A percentile compares a stretch with the other conserved stretches of the same genome.
Conservation (phyloP, 2,113 vertebrate species). For the Ciconia maguari region DNA sequence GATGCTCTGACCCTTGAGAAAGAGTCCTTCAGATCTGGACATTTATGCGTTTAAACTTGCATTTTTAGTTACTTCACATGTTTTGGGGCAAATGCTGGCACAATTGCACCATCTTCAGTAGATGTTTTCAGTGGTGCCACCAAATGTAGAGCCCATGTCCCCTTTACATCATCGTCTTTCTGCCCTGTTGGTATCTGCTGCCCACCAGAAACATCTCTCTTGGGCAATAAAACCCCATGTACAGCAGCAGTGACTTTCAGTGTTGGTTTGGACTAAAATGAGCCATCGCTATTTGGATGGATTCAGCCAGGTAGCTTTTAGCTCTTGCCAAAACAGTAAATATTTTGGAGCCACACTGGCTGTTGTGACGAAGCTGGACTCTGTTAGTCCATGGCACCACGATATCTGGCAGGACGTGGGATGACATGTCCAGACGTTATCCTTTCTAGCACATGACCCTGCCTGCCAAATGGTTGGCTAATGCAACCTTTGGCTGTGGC, state of each 20-base stretch:
- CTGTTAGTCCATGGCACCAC: not conserved
- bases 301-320: not conserved
- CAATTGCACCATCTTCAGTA: not conserved
- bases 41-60: not conserved
- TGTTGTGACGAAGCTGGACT: not conserved
- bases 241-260: not conserved
- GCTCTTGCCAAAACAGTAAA: not conserved
- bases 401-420: not conserved
- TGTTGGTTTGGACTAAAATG: not conserved
- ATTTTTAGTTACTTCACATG: not conserved
- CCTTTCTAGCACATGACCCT: not conserved
- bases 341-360: not conserved
- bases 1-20: not conserved
- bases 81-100: not conserved
- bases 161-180: not conserved
- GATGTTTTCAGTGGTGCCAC: not conserved
- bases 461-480: not conserved
- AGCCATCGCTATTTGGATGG: fast-evolving
- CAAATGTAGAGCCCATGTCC: not conserved
- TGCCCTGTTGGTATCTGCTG: not conserved
- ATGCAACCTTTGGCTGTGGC: not conserved
- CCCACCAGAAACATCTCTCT: not conserved
- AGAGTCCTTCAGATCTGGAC: not conserved
- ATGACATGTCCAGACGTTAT: not conserved
- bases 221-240: not conserved